phyloP scores from a whole-genome alignment of 1,140 invertebrate species.

The Formica exsecta region DNA sequence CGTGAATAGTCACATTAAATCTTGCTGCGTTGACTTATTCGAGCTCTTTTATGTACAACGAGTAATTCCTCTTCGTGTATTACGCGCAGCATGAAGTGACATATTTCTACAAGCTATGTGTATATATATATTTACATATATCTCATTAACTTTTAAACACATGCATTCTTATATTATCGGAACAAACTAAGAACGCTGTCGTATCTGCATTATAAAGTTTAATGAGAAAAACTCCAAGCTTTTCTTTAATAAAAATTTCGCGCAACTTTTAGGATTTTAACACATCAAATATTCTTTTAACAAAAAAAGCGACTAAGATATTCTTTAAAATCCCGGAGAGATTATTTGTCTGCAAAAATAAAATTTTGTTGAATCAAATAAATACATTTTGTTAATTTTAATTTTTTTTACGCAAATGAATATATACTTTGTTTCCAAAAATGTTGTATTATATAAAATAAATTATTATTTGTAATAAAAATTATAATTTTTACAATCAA shows the following conservation, averaged over 20 bases:
- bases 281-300: not conserved
- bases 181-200: not conserved
- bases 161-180: slow-evolving; percentile 23
- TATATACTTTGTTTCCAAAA: too few species aligned
- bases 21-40: slow-evolving; percentile 9
- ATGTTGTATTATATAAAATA: too few species aligned
- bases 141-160: slow-evolving; percentile 39
- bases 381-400: too few species aligned
- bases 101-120: slow-evolving; percentile 35
- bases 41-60: not conserved
- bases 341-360: not conserved
- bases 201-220: slow-evolving; percentile 31
- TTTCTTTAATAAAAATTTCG: not conserved
- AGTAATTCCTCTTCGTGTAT: slow-evolving; percentile 14
- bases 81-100: slow-evolving; percentile 34
- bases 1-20: slow-evolving; percentile 43
- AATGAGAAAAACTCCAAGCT: slow-evolving; percentile 8
- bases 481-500: too few species aligned
- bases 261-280: slow-evolving; percentile 20
- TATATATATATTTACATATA: too few species aligned
- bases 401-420: too few species aligned
- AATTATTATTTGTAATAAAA: too few species aligned
- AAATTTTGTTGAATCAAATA: too few species aligned
- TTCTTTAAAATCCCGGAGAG: not conserved
- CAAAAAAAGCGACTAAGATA: not conserved